A percentile compares a stretch with the other conserved stretches of the same genome.
phyloP scores from a whole-genome alignment of 2,113 vertebrate genomes.

The Oostethus manadensis region DNA sequence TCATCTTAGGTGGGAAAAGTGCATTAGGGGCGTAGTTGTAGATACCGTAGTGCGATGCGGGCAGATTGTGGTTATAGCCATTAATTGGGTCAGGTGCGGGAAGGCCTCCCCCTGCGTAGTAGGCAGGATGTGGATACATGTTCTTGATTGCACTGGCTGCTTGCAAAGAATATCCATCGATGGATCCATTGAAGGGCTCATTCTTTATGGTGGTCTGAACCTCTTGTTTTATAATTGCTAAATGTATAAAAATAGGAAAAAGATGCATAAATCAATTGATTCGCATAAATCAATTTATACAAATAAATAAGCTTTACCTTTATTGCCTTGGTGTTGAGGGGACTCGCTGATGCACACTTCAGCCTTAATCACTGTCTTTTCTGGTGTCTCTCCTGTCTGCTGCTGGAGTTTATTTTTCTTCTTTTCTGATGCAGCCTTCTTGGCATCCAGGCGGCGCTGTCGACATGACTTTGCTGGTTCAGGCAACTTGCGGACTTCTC shows the following conservation, averaged over 20 bases:
- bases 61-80: conserved; percentile 87
- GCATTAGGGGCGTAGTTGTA: conserved; percentile 83
- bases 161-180: conserved; percentile 80
- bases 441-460: conserved; percentile 89
- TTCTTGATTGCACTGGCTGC: conserved; percentile 85
- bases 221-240: conserved; percentile 78
- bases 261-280: not conserved
- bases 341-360: conserved; percentile 63
- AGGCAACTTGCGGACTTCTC: conserved; percentile 88
- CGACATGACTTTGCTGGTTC: conserved; percentile 96
- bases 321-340: conserved; percentile 67
- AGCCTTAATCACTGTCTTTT: conserved; percentile 76
- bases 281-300: not conserved
- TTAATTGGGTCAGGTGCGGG: conserved; percentile 77
- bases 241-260: conserved; percentile 25
- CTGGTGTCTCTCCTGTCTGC: conserved; percentile 80
- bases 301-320: conserved; percentile 53
- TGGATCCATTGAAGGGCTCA: conserved; percentile 76
- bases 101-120: conserved; percentile 91
- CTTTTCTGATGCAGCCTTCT: conserved; percentile 87
- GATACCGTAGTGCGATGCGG: conserved; percentile 81
- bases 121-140: conserved; percentile 86
- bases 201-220: conserved; percentile 85
- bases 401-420: conserved; percentile 91
- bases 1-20: conserved; percentile 82